These are phyloP conservation scores for Bruchidius siliquastri DNA, from an alignment of 2,888 invertebrate species.

Conservation along the genomic window DNA sequence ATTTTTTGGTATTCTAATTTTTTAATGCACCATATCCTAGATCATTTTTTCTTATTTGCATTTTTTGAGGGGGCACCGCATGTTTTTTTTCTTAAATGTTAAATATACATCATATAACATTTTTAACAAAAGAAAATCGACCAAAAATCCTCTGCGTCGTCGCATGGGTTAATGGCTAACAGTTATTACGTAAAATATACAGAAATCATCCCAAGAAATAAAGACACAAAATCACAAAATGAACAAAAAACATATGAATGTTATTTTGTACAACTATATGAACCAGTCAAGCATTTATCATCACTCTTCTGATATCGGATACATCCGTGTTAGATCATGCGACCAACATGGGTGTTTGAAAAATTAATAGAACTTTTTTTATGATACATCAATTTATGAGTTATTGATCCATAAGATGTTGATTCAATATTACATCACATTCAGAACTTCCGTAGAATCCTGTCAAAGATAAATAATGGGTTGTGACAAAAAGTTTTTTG, in stretches of 20 bases:
- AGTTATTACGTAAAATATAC: slow-evolving; percentile 3
- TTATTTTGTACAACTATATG: background rate
- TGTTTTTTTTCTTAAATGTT: slow-evolving; percentile 19
- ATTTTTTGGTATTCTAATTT: slow-evolving; percentile 17
- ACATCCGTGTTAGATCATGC: background rate
- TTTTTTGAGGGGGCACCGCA: slow-evolving; percentile 20
- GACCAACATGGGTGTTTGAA: too few relatives aligned
- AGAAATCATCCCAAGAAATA: slow-evolving; percentile 37
- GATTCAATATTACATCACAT: too few relatives aligned
- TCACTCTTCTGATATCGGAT: background rate
- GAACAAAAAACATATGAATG: slow-evolving; percentile 50
- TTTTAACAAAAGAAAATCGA: slow-evolving; percentile 20
- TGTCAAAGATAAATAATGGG: too few relatives aligned
- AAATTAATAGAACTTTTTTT: too few relatives aligned
- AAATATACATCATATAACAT: slow-evolving; percentile 18
- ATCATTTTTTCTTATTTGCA: slow-evolving; percentile 16
- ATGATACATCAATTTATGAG: too few relatives aligned
- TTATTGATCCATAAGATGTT: too few relatives aligned
- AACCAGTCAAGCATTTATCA: background rate
- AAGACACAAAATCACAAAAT: slow-evolving; percentile 54
- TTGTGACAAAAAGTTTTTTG: too few relatives aligned
- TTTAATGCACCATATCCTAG: slow-evolving; percentile 10
- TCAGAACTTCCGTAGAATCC: too few relatives aligned
- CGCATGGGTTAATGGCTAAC: slow-evolving; percentile 1
- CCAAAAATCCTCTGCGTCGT: slow-evolving; percentile 9